Conservation (phyloP, 2,797 vertebrate genomes). For the Acipenser oxyrinchus region DNA sequence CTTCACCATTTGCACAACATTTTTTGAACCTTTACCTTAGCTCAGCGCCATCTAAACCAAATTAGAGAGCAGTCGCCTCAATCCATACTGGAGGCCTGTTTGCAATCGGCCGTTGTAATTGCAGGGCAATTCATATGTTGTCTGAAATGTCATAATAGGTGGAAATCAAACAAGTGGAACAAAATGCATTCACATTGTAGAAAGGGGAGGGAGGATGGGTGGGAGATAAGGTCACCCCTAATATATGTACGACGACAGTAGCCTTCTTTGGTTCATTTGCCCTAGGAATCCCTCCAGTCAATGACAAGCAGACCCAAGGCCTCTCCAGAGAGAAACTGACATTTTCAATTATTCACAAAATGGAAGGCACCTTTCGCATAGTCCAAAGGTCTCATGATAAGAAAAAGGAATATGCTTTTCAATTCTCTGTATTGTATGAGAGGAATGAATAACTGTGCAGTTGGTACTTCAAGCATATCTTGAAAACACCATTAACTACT, state of each 20-base stretch:
- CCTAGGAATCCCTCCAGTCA: background rate
- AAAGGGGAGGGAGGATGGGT: conserved; percentile 7
- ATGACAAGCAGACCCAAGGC: background rate
- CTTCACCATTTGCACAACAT: too few relatives aligned
- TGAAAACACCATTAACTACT: too few relatives aligned
- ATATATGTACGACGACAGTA: conserved; percentile 9
- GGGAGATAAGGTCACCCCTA: background rate
- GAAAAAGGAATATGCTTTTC: background rate
- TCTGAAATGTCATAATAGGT: too few relatives aligned
- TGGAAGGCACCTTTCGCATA: background rate
- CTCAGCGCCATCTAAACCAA: too few relatives aligned
- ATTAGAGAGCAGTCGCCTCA: too few relatives aligned
- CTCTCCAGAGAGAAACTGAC: background rate
- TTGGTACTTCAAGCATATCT: background rate
- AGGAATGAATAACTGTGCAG: background rate
- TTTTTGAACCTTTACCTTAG: too few relatives aligned
- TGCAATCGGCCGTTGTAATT: too few relatives aligned
- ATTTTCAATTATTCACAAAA: conserved; percentile 4
- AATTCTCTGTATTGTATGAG: background rate
- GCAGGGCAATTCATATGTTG: too few relatives aligned
- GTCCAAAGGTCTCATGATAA: background rate
- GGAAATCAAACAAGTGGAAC: too few relatives aligned
- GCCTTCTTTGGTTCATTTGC: background rate
- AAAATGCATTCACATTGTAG: conserved; percentile 2
- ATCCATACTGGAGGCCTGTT: too few relatives aligned